phyloP scores from a whole-genome alignment of 2,113 vertebrate species.

The Gopherus flavomarginatus region DNA sequence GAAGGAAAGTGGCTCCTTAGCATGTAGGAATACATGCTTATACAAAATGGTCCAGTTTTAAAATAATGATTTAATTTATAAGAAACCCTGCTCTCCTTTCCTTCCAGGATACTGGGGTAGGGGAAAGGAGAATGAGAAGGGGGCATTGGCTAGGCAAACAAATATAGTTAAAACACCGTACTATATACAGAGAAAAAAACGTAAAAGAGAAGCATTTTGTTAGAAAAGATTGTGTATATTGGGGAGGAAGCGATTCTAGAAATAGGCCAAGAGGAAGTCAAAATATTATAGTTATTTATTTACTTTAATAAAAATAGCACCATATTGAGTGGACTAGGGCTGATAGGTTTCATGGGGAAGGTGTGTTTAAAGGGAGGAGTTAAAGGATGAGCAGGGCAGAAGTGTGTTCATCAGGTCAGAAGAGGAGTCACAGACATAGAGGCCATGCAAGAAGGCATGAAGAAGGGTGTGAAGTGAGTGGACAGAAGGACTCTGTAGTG shows the following conservation, averaged over 20 bases:
- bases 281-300: background rate
- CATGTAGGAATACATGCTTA: background rate
- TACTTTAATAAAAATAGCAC: background rate
- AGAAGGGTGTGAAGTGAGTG: background rate
- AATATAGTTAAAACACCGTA: background rate
- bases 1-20: slow-evolving; percentile 36
- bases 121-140: background rate
- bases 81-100: background rate
- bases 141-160: background rate
- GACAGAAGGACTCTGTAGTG: background rate
- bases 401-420: fast-evolving
- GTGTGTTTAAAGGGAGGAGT: background rate
- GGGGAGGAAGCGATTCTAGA: background rate
- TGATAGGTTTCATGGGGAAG: background rate
- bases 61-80: background rate
- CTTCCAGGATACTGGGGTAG: background rate
- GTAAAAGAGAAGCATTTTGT: background rate
- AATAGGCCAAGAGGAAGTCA: background rate
- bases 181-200: background rate
- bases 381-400: background rate
- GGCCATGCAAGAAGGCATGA: background rate
- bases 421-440: background rate
- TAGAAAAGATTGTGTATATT: background rate
- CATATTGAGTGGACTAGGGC: background rate
- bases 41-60: background rate